Percentiles rank a stretch among this genome's conserved stretches.
Evolutionary conservation across 2,888 invertebrate genomes (phyloP).

Genomic region (Choreutis nemorana): DNA sequence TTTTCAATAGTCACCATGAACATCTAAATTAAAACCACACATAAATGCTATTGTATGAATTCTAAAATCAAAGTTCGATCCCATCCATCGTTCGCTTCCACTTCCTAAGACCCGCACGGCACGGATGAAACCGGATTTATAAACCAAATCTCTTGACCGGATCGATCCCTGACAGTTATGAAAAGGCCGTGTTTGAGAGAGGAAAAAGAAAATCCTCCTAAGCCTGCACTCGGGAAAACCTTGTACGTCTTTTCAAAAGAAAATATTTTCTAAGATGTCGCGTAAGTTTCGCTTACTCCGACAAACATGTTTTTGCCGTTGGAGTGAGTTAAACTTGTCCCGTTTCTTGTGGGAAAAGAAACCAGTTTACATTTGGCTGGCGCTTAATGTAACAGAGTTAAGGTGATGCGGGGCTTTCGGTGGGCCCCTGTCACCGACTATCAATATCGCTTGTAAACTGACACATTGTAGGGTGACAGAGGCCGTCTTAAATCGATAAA

Average conservation of each 20-base stretch:
- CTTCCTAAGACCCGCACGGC: constrained; percentile 13
- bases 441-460: constrained; percentile 57
- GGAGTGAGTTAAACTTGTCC: constrained; percentile 8
- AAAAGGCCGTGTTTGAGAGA: constrained; percentile 41
- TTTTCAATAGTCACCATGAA: too few relatives aligned
- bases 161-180: constrained; percentile 54
- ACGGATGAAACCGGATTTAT: constrained; percentile 36
- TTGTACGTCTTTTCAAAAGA: constrained; percentile 38
- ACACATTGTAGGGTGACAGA: constrained; percentile 57
- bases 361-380: constrained; percentile 12
- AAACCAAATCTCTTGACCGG: constrained; percentile 37
- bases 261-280: constrained; percentile 49
- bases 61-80: too few relatives aligned
- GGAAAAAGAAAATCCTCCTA: constrained; percentile 39
- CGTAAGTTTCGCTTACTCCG: constrained; percentile 29
- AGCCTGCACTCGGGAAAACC: constrained; percentile 40
- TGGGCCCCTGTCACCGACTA: constrained; percentile 50
- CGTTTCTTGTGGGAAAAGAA: constrained; percentile 17
- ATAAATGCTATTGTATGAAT: too few relatives aligned
- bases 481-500: constrained; percentile 55
- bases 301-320: constrained; percentile 17
- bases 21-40: too few relatives aligned
- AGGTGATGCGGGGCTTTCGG: constrained; percentile 35
- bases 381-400: constrained; percentile 1
- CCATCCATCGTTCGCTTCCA: too few relatives aligned